Percentiles rank a stretch among this genome's conserved stretches.
Evolutionary conservation across 2,888 invertebrate species (phyloP).

Genomic region (Nomada lathburiana): DNA sequence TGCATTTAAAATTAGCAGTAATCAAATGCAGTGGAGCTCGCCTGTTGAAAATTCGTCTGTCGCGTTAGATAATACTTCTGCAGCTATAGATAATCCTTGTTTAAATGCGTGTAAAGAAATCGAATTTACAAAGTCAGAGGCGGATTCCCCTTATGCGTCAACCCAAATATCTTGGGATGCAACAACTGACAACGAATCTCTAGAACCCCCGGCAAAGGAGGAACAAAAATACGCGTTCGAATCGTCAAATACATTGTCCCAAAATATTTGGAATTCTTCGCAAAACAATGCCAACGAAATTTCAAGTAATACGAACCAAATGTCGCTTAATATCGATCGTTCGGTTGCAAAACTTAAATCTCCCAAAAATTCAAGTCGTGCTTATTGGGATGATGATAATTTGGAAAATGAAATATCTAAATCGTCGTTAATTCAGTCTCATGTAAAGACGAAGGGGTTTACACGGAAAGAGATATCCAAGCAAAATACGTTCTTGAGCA

Average conservation of each 20-base stretch:
- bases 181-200: constrained; percentile 49
- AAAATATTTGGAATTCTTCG: constrained; percentile 52
- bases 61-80: constrained; percentile 12
- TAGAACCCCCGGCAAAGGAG: constrained; percentile 13
- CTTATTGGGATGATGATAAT: constrained; percentile 53
- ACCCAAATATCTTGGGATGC: constrained; percentile 48
- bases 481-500: constrained; percentile 22
- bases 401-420: constrained; percentile 25
- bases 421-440: constrained; percentile 7
- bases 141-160: constrained; percentile 36
- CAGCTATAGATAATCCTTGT: constrained; percentile 18
- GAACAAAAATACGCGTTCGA: constrained; percentile 47
- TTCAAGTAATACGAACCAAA: constrained; percentile 13
- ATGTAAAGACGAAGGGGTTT: constrained; percentile 23
- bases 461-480: constrained; percentile 34
- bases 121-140: constrained; percentile 34
- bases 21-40: constrained; percentile 58
- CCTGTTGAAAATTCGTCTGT: constrained; percentile 34
- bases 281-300: constrained; percentile 19
- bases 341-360: constrained; percentile 21
- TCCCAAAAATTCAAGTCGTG: background rate
- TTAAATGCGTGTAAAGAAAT: constrained; percentile 43
- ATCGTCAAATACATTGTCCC: constrained; percentile 10
- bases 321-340: constrained; percentile 22
- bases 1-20: constrained; percentile 40